A percentile compares a stretch with the other conserved stretches of the same genome.
phyloP scores from a whole-genome alignment of 2,113 vertebrate genomes.

The Bettongia penicillata region DNA sequence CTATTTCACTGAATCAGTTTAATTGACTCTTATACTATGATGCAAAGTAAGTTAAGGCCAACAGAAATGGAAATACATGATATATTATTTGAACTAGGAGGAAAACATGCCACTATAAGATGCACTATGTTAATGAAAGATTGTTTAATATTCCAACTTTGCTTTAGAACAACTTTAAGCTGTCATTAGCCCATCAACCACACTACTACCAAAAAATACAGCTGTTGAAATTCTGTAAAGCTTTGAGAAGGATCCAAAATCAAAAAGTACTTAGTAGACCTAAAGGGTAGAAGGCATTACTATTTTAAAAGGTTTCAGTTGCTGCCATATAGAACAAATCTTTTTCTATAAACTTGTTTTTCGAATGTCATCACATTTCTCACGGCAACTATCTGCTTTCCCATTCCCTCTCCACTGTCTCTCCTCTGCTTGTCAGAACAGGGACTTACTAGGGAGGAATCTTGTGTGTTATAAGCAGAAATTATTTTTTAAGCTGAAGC shows the following conservation, averaged over 20 bases:
- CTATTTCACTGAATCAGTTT: slow-evolving; percentile 28
- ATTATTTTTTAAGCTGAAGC: slow-evolving; percentile 33
- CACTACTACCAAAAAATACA: slow-evolving; percentile 64
- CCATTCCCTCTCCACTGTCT: slow-evolving; percentile 28
- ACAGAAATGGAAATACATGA: slow-evolving; percentile 48
- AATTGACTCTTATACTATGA: slow-evolving; percentile 32
- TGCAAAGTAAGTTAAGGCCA: slow-evolving; percentile 15
- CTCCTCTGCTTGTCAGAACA: slow-evolving; percentile 29
- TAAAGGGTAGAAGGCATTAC: background rate
- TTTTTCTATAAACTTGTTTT: slow-evolving; percentile 48
- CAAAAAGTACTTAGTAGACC: slow-evolving; percentile 64
- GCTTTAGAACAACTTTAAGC: slow-evolving; percentile 40
- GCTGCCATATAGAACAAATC: slow-evolving; percentile 58
- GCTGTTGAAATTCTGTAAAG: slow-evolving; percentile 58
- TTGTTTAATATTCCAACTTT: slow-evolving; percentile 50
- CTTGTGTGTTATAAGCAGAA: slow-evolving; percentile 12
- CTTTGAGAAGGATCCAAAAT: slow-evolving; percentile 54
- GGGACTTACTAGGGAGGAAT: background rate
- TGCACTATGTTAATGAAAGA: slow-evolving; percentile 6
- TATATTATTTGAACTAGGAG: slow-evolving; percentile 11
- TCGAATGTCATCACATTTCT: slow-evolving; percentile 58
- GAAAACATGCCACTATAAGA: slow-evolving; percentile 27
- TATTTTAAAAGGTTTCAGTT: slow-evolving; percentile 66
- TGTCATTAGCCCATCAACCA: background rate
- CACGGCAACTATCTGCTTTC: slow-evolving; percentile 53